Base-by-base conservation (phyloP, 2,113 vertebrate species). In the Turnix velox region DNA sequence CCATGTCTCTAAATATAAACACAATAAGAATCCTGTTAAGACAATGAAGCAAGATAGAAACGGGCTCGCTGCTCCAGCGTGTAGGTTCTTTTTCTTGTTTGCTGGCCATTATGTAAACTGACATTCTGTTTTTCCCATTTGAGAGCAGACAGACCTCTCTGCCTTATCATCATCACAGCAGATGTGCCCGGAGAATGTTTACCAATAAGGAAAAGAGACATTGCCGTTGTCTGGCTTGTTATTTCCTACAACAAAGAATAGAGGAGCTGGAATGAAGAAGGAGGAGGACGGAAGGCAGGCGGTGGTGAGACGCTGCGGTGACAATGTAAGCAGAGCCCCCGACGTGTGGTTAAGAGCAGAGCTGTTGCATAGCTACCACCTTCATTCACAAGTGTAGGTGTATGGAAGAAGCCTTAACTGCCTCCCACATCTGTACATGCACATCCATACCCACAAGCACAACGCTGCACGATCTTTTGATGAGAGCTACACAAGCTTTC, bases 1-100 rank as follows among this genome's bases (percentile, higher is more conserved):
- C 95, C 95, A 96, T 96, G 96, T 96, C 93, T 92, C 95, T 96
- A 95, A 95, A 97, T 97, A 96, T 96, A 96, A 95, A 95, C 92
- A 96, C 94, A 97, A 92, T 95, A 95, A 95, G 92, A 96, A 95
- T 96, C 95, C 95, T 94, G 90, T 94, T 95, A 82, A 94, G 91
- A 96, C 93, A 96, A 97, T 96, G 95, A 84, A 62, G 88, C 74
- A 76, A 95, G 84, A 92, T n/a, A 94, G 95, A 96, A 91, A 81
- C 74, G 76, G 84, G 89, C 87, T 95, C 66, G 71, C 91, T 73
- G 94, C 78, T 92, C 0, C 0, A 87, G 73, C 1, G 2, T 18
- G 5, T 58, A 18, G 78, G 89, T 66, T 87, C 94, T 87, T 96
- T 95, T 93, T 92, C 92, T 94, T 95, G 82, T 95, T 92, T 86